A percentile compares a stretch with the other conserved stretches of the same genome.
These are phyloP conservation scores for Leptonema lineaticorne DNA, from an alignment of 1,140 invertebrate genomes.

Conservation along the genomic window DNA sequence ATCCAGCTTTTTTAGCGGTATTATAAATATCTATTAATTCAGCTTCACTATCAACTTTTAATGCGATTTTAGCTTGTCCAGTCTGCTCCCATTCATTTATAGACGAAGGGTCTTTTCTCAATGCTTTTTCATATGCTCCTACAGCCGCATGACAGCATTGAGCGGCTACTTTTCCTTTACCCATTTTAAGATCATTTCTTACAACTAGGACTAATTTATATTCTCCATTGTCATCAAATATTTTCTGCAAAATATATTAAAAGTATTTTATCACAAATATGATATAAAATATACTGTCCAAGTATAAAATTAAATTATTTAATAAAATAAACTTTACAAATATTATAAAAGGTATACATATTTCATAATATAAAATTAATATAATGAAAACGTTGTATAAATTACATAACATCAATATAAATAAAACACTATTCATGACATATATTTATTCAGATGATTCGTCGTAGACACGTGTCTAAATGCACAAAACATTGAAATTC, in stretches of 20 bases:
- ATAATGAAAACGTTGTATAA: too few species aligned
- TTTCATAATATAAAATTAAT: too few species aligned
- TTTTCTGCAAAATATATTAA: background rate
- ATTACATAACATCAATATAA: too few species aligned
- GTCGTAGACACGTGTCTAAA: background rate
- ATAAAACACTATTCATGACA: background rate
- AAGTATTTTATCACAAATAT: too few species aligned
- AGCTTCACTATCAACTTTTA: slow-evolving; percentile 71
- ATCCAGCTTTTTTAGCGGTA: slow-evolving; percentile 65
- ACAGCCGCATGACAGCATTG: slow-evolving; percentile 91
- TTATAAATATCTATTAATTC: slow-evolving; percentile 65
- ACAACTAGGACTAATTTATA: slow-evolving; percentile 86
- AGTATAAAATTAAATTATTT: too few species aligned
- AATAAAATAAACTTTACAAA: too few species aligned
- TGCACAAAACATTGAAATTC: background rate
- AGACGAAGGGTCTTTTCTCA: slow-evolving; percentile 61
- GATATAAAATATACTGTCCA: too few species aligned
- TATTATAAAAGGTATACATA: too few species aligned
- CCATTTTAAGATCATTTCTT: slow-evolving; percentile 89
- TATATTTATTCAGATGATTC: background rate
- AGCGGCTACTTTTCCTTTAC: slow-evolving; percentile 90
- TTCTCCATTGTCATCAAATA: slow-evolving; percentile 52
- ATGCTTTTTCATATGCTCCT: slow-evolving; percentile 71
- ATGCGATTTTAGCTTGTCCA: slow-evolving; percentile 82
- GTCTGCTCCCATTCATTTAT: slow-evolving; percentile 73